Percentiles rank a stretch among this genome's conserved stretches.
Conservation (phyloP, 2,797 vertebrate genomes). For the Catharus ustulatus region DNA sequence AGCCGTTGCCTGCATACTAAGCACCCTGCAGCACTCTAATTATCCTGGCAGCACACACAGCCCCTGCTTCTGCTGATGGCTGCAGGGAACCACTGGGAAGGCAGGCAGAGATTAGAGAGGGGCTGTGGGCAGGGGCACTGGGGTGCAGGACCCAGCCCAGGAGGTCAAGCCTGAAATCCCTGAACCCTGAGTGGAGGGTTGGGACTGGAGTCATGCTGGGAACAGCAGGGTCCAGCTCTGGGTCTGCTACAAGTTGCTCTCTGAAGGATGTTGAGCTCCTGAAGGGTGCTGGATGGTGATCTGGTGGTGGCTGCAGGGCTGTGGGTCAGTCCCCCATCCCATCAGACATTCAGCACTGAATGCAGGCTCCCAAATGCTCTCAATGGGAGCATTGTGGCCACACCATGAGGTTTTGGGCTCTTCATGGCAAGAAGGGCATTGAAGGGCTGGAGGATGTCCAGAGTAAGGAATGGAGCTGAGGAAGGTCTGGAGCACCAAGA, state of each 20-base stretch:
- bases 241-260: neutral
- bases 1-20: constrained; percentile 58
- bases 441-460: rapidly evolving
- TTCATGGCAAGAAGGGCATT: neutral
- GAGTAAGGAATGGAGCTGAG: rapidly evolving
- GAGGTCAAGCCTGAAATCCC: neutral
- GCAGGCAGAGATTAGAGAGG: neutral
- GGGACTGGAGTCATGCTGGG: neutral
- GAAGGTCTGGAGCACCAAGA: neutral
- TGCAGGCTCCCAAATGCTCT: neutral
- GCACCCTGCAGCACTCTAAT: constrained; percentile 59
- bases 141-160: neutral
- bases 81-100: constrained; percentile 23
- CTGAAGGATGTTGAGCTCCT: neutral
- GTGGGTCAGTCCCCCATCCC: neutral
- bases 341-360: neutral
- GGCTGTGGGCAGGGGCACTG: neutral
- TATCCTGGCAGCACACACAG: constrained; percentile 41
- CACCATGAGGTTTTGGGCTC: neutral
- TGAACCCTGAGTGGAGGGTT: neutral
- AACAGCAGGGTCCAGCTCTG: neutral
- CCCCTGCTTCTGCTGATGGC: constrained; percentile 25
- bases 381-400: neutral
- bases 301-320: neutral
- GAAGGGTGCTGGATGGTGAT: neutral